A percentile compares a stretch with the other conserved stretches of the same genome.
These are phyloP conservation scores for Leuctra nigra DNA, from an alignment of 2,888 invertebrate genomes.

Conservation along the genomic window DNA sequence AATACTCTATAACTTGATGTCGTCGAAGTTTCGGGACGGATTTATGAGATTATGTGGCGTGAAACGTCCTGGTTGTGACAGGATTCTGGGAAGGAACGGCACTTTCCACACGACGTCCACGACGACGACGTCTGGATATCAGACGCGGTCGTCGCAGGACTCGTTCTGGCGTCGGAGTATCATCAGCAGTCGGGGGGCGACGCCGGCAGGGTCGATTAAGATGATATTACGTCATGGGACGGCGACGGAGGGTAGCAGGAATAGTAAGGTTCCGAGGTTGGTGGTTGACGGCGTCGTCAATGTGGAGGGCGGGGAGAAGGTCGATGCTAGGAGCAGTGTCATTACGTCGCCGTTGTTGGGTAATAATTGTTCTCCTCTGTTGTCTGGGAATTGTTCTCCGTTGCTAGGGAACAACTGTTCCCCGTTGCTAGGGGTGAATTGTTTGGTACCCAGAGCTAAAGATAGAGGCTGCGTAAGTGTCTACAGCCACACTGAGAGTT, in stretches of 20 bases:
- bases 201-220: conserved; percentile 11
- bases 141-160: conserved; percentile 43
- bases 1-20: conserved; percentile 86
- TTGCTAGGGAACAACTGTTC: too few relatives aligned
- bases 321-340: conserved; percentile 5
- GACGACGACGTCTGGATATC: conserved; percentile 51
- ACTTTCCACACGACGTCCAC: conserved; percentile 61
- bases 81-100: conserved; percentile 53
- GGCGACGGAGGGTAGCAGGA: not conserved
- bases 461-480: too few relatives aligned
- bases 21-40: conserved; percentile 81
- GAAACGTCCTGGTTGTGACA: conserved; percentile 33
- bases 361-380: not conserved
- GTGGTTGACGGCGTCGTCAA: not conserved
- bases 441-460: too few relatives aligned
- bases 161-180: conserved; percentile 51
- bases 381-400: too few relatives aligned
- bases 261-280: not conserved
- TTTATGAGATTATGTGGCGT: conserved; percentile 60
- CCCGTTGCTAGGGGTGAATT: too few relatives aligned
- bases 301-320: not conserved
- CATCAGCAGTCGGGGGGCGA: conserved; percentile 1
- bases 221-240: conserved; percentile 11
- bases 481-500: conserved; percentile 9
- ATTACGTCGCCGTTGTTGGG: conserved; percentile 9